These are phyloP conservation scores for Gymnothorax reevesii DNA, from an alignment of 2,797 vertebrate species.

Conservation along the genomic window DNA sequence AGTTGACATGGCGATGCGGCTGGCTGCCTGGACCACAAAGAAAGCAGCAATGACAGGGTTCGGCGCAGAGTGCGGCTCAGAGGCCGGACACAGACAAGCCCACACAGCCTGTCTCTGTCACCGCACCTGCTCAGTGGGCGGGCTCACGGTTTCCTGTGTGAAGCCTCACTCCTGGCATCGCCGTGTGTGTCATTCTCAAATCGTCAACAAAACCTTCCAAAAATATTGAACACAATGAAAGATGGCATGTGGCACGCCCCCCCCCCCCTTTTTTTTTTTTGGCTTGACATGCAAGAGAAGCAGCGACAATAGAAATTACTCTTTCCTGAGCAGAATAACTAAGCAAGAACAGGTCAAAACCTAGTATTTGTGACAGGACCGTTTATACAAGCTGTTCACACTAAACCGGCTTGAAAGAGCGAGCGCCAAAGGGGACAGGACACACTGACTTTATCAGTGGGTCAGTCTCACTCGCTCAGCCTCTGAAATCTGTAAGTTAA, in stretches of 20 bases:
- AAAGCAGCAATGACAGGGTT: conserved; percentile 47
- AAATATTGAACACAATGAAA: background rate
- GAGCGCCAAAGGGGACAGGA: no score
- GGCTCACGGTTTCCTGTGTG: background rate
- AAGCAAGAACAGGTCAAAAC: no score
- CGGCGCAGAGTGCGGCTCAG: conserved; percentile 37
- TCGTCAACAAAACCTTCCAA: background rate
- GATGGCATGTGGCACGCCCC: no score
- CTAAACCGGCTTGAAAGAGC: no score
- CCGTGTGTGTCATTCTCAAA: background rate
- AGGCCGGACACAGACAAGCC: conserved; percentile 46
- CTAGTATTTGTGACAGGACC: no score
- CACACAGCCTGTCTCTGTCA: conserved; percentile 32
- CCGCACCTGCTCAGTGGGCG: background rate
- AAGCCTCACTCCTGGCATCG: background rate
- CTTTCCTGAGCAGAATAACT: background rate
- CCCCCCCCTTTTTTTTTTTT: background rate
- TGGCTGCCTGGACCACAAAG: conserved; percentile 39
- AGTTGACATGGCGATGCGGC: conserved; percentile 49
- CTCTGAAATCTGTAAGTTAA: background rate
- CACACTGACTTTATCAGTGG: no score
- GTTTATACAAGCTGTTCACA: no score
- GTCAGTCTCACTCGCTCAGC: no score
- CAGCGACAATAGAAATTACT: background rate
- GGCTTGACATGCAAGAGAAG: background rate